Percentiles rank a stretch among this genome's conserved stretches.
These are phyloP conservation scores for Lepidotrigona ventralis DNA, from an alignment of 1,140 invertebrate species.

Conservation along the genomic window DNA sequence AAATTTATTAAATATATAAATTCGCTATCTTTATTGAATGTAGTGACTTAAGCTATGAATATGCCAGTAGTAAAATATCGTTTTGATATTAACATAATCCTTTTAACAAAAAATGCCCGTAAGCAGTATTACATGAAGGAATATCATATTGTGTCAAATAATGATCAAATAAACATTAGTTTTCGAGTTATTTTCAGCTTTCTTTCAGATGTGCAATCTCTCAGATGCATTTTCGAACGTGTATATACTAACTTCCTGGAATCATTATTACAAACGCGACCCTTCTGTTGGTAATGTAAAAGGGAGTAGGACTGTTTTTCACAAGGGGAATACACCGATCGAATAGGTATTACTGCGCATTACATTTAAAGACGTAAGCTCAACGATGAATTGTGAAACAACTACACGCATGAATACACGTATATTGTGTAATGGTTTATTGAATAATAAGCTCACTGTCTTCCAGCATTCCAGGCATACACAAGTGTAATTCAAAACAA, in stretches of 20 bases:
- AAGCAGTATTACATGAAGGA: no score
- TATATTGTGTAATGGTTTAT: background rate
- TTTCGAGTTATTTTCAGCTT: background rate
- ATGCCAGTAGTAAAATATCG: no score
- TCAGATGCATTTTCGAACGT: conserved; percentile 13
- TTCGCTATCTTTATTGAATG: no score
- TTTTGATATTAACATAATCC: no score
- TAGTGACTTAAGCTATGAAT: no score
- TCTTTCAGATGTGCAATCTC: no score
- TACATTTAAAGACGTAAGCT: background rate
- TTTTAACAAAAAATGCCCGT: no score
- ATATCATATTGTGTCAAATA: background rate
- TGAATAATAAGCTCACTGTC: background rate
- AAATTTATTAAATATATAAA: background rate
- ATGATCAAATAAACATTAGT: background rate
- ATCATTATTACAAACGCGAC: conserved; percentile 14
- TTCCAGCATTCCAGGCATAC: background rate
- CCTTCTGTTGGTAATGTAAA: conserved; percentile 20
- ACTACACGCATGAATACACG: no score
- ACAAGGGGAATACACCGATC: background rate
- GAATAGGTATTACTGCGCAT: background rate
- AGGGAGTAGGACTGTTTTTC: background rate
- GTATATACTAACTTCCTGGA: background rate
- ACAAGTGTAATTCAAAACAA: background rate
- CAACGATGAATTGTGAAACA: background rate